These are phyloP conservation scores for Heliconius cydno DNA, from an alignment of 2,888 invertebrate genomes.

Conservation along the genomic window DNA sequence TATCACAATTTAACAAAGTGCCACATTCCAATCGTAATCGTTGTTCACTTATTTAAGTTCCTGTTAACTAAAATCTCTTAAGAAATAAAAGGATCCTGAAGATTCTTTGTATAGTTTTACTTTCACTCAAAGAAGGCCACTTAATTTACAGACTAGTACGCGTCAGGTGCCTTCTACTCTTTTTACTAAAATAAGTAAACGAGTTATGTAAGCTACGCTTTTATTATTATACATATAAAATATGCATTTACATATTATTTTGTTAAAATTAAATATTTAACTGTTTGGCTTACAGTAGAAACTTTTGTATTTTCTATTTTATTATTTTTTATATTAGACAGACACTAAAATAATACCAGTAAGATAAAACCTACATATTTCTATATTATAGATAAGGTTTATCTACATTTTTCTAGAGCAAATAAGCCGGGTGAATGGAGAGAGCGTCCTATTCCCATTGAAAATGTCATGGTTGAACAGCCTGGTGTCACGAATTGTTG, in stretches of 20 bases:
- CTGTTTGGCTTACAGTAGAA: neutral
- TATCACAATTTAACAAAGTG: no score
- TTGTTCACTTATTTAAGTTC: neutral
- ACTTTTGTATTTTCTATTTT: neutral
- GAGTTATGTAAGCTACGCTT: neutral
- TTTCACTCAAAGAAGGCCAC: conserved; percentile 20
- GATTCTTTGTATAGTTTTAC: neutral
- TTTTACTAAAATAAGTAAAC: conserved; percentile 15
- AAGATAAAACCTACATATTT: neutral
- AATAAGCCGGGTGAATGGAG: conserved; percentile 5
- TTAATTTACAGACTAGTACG: conserved; percentile 14
- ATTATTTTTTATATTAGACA: neutral
- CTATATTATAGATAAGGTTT: conserved; percentile 1
- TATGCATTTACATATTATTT: no score
- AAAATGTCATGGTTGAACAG: conserved; percentile 31
- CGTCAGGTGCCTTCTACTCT: neutral
- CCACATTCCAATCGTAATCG: neutral
- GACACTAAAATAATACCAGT: neutral
- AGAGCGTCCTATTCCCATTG: conserved; percentile 21
- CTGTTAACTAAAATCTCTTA: neutral
- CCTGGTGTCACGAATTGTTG: neutral
- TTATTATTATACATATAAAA: neutral
- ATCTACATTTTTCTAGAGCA: neutral
- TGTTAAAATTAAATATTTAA: no score
- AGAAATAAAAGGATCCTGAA: conserved; percentile 1